Evolutionary conservation across 2,888 invertebrate species (phyloP).

Genomic region (Sympetrum striolatum): DNA sequence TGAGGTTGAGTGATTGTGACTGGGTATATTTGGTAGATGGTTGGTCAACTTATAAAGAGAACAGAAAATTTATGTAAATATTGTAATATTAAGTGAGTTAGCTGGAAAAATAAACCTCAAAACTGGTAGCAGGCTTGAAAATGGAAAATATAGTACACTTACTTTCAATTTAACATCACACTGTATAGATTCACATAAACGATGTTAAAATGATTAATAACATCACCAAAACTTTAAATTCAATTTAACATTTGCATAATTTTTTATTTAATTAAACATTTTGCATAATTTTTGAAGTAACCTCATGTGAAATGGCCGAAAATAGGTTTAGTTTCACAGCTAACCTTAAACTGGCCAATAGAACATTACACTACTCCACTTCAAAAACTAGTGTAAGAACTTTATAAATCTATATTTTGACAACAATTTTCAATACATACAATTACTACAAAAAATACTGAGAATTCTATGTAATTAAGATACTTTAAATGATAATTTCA

Average conservation of each 20-base stretch:
- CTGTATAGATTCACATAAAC: too few relatives aligned
- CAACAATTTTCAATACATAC: conserved; percentile 12
- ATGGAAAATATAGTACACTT: not conserved
- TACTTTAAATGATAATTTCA: conserved; percentile 4
- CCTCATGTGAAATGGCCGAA: too few relatives aligned
- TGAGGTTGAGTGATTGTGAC: conserved; percentile 21
- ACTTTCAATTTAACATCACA: not conserved
- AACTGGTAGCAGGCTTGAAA: not conserved
- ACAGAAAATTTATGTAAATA: conserved; percentile 8
- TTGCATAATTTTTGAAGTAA: too few relatives aligned
- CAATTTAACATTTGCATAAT: too few relatives aligned
- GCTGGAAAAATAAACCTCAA: conserved; percentile 16
- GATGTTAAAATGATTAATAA: too few relatives aligned
- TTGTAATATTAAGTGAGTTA: not conserved
- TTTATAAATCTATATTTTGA: not conserved
- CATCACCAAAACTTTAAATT: too few relatives aligned
- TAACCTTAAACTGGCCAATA: conserved; percentile 23
- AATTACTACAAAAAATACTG: conserved; percentile 3
- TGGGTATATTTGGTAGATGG: not conserved
- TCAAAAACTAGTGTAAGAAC: conserved; percentile 1
- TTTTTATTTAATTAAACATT: too few relatives aligned
- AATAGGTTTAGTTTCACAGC: conserved; percentile 1
- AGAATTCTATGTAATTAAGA: conserved; percentile 15
- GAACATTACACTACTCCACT: conserved; percentile 1
- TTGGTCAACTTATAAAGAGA: conserved; percentile 13